These are phyloP conservation scores for Pongo abelii DNA, from an alignment of 2,113 vertebrate species.

Conservation along the genomic window DNA sequence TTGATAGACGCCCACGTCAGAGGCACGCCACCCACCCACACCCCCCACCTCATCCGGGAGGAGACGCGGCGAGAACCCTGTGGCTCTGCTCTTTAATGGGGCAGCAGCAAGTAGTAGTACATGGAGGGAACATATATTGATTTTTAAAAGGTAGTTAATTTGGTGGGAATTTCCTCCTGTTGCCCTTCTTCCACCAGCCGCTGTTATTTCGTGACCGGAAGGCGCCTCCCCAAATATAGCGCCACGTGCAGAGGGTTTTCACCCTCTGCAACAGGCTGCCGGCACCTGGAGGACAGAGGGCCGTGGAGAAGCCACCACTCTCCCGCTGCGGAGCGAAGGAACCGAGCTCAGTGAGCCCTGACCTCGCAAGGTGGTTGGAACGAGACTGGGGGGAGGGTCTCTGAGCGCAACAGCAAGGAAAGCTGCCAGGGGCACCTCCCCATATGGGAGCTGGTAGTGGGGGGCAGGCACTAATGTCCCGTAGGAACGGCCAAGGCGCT, in stretches of 20 bases:
- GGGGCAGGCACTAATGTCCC: fast-evolving
- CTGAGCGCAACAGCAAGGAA: background rate
- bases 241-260: background rate
- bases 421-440: background rate
- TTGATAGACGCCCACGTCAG: slow-evolving; percentile 32
- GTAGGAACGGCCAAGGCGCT: background rate
- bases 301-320: background rate
- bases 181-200: background rate
- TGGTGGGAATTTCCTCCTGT: slow-evolving; percentile 70
- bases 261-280: background rate
- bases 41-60: background rate
- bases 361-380: background rate
- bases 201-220: background rate
- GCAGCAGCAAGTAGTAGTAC: slow-evolving; percentile 72
- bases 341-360: background rate
- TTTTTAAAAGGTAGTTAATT: slow-evolving; percentile 80
- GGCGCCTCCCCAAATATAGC: background rate
- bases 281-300: background rate
- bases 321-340: background rate
- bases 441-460: fast-evolving
- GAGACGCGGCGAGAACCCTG: background rate
- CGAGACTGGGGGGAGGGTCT: background rate
- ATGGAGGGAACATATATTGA: slow-evolving; percentile 63
- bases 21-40: background rate
- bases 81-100: slow-evolving; percentile 67